A percentile compares a stretch with the other conserved stretches of the same genome.
phyloP scores from a whole-genome alignment of 2,888 invertebrate species.

The Mimumesa dahlbomi region DNA sequence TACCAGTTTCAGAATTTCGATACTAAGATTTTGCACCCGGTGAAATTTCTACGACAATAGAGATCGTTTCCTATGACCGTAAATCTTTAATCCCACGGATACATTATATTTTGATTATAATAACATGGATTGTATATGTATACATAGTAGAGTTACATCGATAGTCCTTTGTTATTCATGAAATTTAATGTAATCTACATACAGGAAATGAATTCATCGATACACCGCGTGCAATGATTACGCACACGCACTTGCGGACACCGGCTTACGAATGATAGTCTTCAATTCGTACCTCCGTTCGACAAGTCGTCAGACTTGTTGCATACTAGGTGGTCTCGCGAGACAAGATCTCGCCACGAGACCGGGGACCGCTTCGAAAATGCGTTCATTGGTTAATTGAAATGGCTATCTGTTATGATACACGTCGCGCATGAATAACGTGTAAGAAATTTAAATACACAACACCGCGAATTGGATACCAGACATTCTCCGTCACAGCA shows the following conservation, averaged over 20 bases:
- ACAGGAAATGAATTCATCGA: conserved; percentile 13
- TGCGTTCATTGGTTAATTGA: conserved; percentile 50
- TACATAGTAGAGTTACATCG: too few species aligned
- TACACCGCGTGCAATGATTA: conserved; percentile 15
- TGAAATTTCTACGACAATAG: too few species aligned
- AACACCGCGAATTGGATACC: conserved; percentile 14
- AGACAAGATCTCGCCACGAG: conserved; percentile 36
- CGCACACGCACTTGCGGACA: not conserved
- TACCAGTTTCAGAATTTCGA: too few species aligned
- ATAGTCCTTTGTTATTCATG: too few species aligned
- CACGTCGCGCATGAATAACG: conserved; percentile 16
- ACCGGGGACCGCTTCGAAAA: conserved; percentile 24
- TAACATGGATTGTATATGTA: too few species aligned
- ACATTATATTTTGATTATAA: too few species aligned
- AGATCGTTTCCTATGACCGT: too few species aligned
- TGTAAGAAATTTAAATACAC: conserved; percentile 22
- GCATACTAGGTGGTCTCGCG: conserved; percentile 42
- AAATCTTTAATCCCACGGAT: too few species aligned
- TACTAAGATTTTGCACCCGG: too few species aligned
- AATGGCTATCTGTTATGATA: conserved; percentile 38
- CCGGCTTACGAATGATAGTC: conserved; percentile 21
- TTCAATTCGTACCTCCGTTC: conserved; percentile 22
- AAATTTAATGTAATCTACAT: too few species aligned
- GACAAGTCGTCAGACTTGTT: conserved; percentile 44
- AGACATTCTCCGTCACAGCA: conserved; percentile 24